Conservation (phyloP, 2,888 invertebrate species). For the Phymatocera aterrima region DNA sequence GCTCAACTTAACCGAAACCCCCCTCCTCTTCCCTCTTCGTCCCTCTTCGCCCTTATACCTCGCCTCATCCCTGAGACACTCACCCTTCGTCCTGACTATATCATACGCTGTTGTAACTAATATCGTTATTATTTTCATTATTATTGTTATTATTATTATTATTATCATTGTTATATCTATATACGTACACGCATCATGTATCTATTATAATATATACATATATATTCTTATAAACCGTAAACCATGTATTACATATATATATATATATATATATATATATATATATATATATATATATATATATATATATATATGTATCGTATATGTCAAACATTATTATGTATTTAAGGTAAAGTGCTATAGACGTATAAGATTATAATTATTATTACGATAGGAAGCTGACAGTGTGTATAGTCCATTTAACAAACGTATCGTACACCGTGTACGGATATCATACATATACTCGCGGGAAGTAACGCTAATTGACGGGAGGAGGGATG, state of each 20-base stretch:
- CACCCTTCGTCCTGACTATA: not conserved
- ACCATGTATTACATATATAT: not conserved
- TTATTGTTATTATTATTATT: too few relatives aligned
- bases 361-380: constrained; percentile 39
- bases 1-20: constrained; percentile 47
- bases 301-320: constrained; percentile 12
- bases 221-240: too few relatives aligned
- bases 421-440: constrained; percentile 4
- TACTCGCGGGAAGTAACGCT: constrained; percentile 45
- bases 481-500: constrained; percentile 28
- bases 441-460: too few relatives aligned
- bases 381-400: not conserved
- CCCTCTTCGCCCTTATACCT: too few relatives aligned
- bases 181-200: too few relatives aligned
- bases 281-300: not conserved
- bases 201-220: too few relatives aligned
- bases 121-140: too few relatives aligned
- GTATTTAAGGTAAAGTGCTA: constrained; percentile 63
- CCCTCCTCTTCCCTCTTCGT: too few relatives aligned
- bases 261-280: not conserved
- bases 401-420: not conserved
- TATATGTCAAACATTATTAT: constrained; percentile 13
- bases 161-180: too few relatives aligned
- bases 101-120: not conserved
- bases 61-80: too few relatives aligned